phyloP scores from a whole-genome alignment of 2,797 vertebrate genomes.

The Parauchenoglanis punctatus region DNA sequence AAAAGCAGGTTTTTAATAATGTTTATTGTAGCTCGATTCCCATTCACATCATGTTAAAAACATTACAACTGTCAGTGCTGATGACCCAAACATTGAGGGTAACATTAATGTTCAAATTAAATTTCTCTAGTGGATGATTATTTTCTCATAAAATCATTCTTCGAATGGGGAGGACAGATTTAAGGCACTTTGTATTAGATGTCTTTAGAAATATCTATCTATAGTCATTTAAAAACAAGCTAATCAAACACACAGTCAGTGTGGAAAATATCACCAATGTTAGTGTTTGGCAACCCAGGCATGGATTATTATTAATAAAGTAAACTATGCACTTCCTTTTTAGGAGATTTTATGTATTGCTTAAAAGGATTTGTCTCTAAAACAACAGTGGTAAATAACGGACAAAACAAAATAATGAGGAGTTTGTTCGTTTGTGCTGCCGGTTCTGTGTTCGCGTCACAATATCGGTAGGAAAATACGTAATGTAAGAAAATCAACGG shows the following conservation, averaged over 20 bases:
- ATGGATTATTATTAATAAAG: neutral
- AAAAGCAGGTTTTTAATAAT: conserved; percentile 20
- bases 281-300: conserved; percentile 35
- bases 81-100: neutral
- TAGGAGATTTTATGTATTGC: conserved; percentile 16
- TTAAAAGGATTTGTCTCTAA: conserved; percentile 19
- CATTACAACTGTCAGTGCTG: neutral
- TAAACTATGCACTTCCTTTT: conserved; percentile 13
- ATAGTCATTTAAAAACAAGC: conserved; percentile 20
- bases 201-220: conserved; percentile 24
- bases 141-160: neutral
- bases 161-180: neutral
- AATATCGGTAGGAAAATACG: neutral
- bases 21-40: conserved; percentile 27
- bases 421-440: neutral
- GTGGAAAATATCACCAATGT: conserved; percentile 16
- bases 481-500: neutral
- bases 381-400: neutral
- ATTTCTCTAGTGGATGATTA: neutral
- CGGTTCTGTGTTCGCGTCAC: neutral
- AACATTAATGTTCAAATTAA: conserved; percentile 12
- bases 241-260: conserved; percentile 10
- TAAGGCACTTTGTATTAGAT: conserved; percentile 51
- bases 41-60: conserved; percentile 23
- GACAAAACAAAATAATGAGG: neutral